Percentiles rank a stretch among this genome's conserved stretches.
phyloP scores from a whole-genome alignment of 2,888 invertebrate species.

The Thereva nobilitata region DNA sequence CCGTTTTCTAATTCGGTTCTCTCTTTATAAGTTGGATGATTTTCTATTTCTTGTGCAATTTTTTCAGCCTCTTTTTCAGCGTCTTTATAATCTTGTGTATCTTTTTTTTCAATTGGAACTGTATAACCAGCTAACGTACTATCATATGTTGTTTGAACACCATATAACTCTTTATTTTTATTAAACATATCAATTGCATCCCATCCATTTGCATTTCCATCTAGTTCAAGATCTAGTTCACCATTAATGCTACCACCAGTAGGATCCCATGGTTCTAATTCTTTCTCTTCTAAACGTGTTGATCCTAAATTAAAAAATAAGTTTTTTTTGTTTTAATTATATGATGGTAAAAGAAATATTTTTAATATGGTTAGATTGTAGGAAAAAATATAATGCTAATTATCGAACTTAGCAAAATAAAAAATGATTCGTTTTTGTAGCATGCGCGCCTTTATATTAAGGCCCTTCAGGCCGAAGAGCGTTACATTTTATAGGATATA shows the following conservation, averaged over 20 bases:
- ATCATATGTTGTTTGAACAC: slow-evolving; percentile 91
- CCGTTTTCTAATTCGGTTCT: slow-evolving; percentile 89
- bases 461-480: too few species aligned
- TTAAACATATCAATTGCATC: slow-evolving; percentile 96
- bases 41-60: slow-evolving; percentile 92
- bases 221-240: slow-evolving; percentile 70
- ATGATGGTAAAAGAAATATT: background rate
- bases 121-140: slow-evolving; percentile 92
- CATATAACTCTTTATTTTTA: slow-evolving; percentile 88
- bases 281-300: slow-evolving; percentile 61
- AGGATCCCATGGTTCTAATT: slow-evolving; percentile 89
- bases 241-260: slow-evolving; percentile 62
- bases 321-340: background rate
- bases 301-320: slow-evolving; percentile 45
- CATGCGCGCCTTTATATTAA: too few species aligned
- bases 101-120: slow-evolving; percentile 79
- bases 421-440: too few species aligned
- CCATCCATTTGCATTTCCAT: slow-evolving; percentile 89
- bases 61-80: slow-evolving; percentile 74
- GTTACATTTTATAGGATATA: too few species aligned
- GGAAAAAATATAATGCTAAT: background rate
- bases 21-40: slow-evolving; percentile 77
- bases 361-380: background rate
- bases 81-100: slow-evolving; percentile 81
- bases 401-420: too few species aligned